Percentiles rank a stretch among this genome's conserved stretches.
Evolutionary conservation across 2,888 invertebrate species (phyloP).

Genomic region (Tetrapedia diversipes): DNA sequence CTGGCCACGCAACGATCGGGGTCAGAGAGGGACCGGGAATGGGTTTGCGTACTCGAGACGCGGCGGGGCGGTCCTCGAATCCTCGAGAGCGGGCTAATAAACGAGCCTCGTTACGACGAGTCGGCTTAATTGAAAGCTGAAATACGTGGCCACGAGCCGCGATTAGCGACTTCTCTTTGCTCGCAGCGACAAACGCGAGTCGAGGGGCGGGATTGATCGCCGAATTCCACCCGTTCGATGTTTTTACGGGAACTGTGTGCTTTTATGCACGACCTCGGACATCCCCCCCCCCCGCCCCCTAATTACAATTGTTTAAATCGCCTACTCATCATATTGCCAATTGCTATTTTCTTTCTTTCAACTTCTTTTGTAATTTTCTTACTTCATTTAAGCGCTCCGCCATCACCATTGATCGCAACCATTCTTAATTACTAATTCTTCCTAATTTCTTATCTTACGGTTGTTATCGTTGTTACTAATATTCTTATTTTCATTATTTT

Average conservation of each 20-base stretch:
- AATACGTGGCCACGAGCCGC: slow-evolving; percentile 10
- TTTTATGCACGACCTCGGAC: background rate
- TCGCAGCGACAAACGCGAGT: background rate
- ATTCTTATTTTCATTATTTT: too few species aligned
- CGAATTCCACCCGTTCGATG: background rate
- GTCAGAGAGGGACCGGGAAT: slow-evolving; percentile 22
- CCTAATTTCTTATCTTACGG: too few species aligned
- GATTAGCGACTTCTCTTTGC: slow-evolving; percentile 10
- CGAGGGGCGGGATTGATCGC: background rate
- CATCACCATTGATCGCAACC: too few species aligned
- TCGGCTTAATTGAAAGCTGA: slow-evolving; percentile 43
- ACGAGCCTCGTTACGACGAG: slow-evolving; percentile 29
- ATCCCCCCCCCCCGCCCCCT: background rate
- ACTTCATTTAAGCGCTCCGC: too few species aligned
- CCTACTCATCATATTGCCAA: too few species aligned
- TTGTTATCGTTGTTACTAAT: too few species aligned
- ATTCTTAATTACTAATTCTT: too few species aligned
- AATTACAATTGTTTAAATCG: too few species aligned
- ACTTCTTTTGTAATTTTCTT: too few species aligned
- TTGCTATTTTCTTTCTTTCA: too few species aligned
- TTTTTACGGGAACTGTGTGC: background rate
- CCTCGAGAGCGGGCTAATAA: slow-evolving; percentile 23
- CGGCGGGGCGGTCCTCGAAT: slow-evolving; percentile 6
- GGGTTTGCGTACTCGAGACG: background rate
- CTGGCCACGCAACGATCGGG: slow-evolving; percentile 29